Evolutionary conservation across 1,140 invertebrate species (phyloP).

Genomic region (Drosophila navojoa): DNA sequence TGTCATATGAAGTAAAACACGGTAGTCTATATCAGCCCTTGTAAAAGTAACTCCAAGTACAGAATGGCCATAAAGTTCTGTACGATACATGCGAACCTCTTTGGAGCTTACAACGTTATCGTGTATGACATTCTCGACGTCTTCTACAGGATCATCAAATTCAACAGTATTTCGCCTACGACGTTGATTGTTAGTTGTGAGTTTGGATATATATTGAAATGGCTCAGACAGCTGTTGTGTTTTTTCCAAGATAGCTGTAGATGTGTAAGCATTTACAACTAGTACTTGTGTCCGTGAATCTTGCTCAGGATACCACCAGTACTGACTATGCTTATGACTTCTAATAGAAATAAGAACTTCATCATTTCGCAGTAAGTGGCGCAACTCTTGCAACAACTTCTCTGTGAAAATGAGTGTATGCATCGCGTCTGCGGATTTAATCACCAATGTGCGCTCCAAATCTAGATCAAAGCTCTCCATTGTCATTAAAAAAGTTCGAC

Average conservation of each 20-base stretch:
- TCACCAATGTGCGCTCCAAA: conserved; percentile 21
- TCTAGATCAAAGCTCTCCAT: conserved; percentile 48
- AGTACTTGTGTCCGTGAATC: conserved; percentile 43
- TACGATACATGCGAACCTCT: conserved; percentile 49
- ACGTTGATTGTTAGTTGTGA: conserved; percentile 20
- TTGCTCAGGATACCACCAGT: conserved; percentile 55
- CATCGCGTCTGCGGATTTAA: conserved; percentile 45
- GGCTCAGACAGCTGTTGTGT: conserved; percentile 28
- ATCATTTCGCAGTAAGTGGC: conserved; percentile 15
- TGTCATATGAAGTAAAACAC: conserved; percentile 42
- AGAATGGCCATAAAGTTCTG: conserved; percentile 43
- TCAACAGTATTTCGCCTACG: not conserved
- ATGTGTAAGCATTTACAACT: conserved; percentile 42
- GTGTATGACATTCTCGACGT: conserved; percentile 37
- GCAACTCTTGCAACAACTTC: conserved; percentile 38
- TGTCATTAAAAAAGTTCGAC: not conserved
- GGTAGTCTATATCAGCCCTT: conserved; percentile 29
- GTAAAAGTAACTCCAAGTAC: conserved; percentile 38
- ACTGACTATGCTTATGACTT: conserved; percentile 43
- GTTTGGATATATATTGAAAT: conserved; percentile 36
- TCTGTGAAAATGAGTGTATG: conserved; percentile 40
- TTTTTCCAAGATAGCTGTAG: conserved; percentile 22
- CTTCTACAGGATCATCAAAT: conserved; percentile 47
- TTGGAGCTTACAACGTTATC: conserved; percentile 35
- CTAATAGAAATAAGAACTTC: conserved; percentile 44